A percentile compares a stretch with the other conserved stretches of the same genome.
Evolutionary conservation across 1,140 invertebrate genomes (phyloP).

Genomic region (Drosophila neocordata): DNA sequence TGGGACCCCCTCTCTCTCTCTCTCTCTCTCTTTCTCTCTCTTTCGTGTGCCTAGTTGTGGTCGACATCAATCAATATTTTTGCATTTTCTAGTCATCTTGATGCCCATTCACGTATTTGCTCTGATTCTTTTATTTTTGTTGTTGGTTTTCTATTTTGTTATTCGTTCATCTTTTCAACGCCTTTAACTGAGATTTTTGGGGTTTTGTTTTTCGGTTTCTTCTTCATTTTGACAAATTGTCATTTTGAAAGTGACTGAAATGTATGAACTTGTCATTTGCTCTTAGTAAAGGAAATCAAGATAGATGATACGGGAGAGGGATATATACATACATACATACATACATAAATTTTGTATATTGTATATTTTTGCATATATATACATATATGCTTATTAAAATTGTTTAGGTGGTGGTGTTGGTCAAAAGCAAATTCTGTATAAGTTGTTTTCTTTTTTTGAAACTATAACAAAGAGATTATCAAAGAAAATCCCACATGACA

Average conservation of each 20-base stretch:
- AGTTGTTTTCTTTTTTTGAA: background rate
- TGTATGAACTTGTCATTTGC: slow-evolving; percentile 10
- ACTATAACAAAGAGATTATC: slow-evolving; percentile 1
- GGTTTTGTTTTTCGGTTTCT: slow-evolving; percentile 39
- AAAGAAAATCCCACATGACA: background rate
- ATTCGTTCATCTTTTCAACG: slow-evolving; percentile 29
- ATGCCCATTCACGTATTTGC: slow-evolving; percentile 11
- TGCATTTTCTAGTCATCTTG: slow-evolving; percentile 21
- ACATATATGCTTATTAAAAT: background rate
- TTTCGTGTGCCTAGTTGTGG: slow-evolving; percentile 12
- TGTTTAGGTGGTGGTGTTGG: background rate
- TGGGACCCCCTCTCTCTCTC: too few species aligned
- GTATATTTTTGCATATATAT: background rate
- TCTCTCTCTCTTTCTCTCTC: background rate
- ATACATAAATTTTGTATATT: background rate
- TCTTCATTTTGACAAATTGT: slow-evolving; percentile 51
- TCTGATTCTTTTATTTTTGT: slow-evolving; percentile 23
- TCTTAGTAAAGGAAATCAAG: slow-evolving; percentile 1
- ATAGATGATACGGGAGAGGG: background rate
- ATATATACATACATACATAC: background rate
- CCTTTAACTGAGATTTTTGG: slow-evolving; percentile 24
- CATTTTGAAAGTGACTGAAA: slow-evolving; percentile 9
- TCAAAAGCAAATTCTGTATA: background rate
- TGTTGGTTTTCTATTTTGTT: background rate
- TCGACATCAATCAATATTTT: slow-evolving; percentile 34